Base-by-base conservation (phyloP, 2,113 vertebrate genomes). In the Stercorarius parasiticus region DNA sequence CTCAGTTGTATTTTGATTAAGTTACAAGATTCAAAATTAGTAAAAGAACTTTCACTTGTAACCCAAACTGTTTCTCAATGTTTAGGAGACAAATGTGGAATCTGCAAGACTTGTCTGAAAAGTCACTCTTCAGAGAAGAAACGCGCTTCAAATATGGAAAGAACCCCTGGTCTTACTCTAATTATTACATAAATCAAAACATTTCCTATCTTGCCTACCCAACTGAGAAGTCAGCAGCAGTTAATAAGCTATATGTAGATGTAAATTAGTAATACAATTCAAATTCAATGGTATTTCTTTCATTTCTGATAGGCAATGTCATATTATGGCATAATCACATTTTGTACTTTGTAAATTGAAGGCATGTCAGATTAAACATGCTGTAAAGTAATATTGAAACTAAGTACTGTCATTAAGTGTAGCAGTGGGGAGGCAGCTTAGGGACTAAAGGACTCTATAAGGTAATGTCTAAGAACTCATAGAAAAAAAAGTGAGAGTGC, bases 171-270 rank as follows among this genome's bases (percentile, higher is more conserved):
- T 70, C 89, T 78, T 81, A 74, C 43, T 85, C 40, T 92, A 97
- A 95, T 96, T 93, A 91, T 79, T 91, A 61, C 53, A 91, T 88
- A 93, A 96, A 95, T 96, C n/a, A 88, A 96, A 96, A 89, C 14
- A 82, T 74, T 86, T 81, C 55, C 65, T 79, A 81, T 94, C 82
- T 90, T 93, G 53, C 62, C 74, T 94, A 79, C 85, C 93, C 72
- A 88, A 66, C 88, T 72, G 90, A 94, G 90, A 95, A 93, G 50
- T 55, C 74, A 74, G 50, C 52, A 88, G 67, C 80, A 88, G 86
- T 91, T 96, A 92, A 94, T 95, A 93, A 92, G 32, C 69, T 95
- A 36, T 82, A 82, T 74, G 72, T 74, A 90, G 72, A 94, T 92
- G 62, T 88, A 95, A 92, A 96, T 96, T 89, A 92, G 58, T 55